phyloP scores from a whole-genome alignment of 2,797 vertebrate species.

The Malurus splendens region DNA sequence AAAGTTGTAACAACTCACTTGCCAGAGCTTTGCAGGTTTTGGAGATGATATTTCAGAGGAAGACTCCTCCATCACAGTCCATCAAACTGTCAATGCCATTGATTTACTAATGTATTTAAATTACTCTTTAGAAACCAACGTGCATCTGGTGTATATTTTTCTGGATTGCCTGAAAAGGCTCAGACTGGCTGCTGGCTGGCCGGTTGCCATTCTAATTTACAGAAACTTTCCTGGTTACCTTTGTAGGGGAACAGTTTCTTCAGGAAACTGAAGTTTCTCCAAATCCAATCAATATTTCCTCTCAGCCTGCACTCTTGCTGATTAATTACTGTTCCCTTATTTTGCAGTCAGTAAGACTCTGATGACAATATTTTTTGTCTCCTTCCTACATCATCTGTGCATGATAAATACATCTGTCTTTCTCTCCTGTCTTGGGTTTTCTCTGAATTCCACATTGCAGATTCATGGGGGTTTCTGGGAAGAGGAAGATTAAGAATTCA shows the following conservation, averaged over 20 bases:
- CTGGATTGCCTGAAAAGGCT: conserved; percentile 26
- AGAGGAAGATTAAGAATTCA: neutral
- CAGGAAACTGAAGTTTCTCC: conserved; percentile 35
- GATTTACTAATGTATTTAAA: conserved; percentile 42
- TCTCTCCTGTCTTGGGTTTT: neutral
- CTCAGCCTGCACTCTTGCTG: conserved; percentile 38
- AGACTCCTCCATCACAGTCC: conserved; percentile 23
- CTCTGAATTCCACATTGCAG: conserved; percentile 19
- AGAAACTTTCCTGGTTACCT: conserved; percentile 48
- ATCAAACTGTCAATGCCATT: conserved; percentile 45
- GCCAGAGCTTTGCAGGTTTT: conserved; percentile 17
- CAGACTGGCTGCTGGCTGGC: conserved; percentile 43
- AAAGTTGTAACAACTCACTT: conserved; percentile 13
- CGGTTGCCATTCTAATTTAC: conserved; percentile 53
- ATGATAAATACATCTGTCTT: conserved; percentile 58
- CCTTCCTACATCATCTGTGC: conserved; percentile 47
- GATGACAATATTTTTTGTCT: conserved; percentile 56
- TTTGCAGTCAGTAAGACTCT: conserved; percentile 33
- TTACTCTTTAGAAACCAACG: conserved; percentile 3
- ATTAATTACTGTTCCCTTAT: conserved; percentile 51
- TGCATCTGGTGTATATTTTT: conserved; percentile 44
- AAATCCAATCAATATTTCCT: conserved; percentile 58
- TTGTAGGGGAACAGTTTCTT: conserved; percentile 50
- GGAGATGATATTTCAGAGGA: conserved; percentile 17
- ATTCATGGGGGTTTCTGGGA: conserved; percentile 19